Evolutionary conservation across 2,113 vertebrate species (phyloP).

Genomic region (Tyrannus savana): DNA sequence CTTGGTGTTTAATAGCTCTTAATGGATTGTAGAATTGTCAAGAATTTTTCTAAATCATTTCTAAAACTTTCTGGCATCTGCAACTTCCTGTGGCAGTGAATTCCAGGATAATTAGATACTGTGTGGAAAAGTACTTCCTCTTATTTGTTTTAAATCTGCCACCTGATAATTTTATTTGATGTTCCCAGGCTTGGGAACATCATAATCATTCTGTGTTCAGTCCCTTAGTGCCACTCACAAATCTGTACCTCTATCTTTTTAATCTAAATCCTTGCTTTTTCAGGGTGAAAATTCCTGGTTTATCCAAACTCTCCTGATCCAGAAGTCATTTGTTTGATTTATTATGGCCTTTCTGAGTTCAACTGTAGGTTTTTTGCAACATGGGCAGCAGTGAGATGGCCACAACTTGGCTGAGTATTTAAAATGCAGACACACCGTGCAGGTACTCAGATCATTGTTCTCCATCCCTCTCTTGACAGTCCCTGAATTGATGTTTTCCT

Average conservation of each 20-base stretch:
- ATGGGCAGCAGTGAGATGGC: background rate
- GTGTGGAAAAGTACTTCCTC: background rate
- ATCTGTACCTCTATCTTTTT: background rate
- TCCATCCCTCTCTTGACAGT: background rate
- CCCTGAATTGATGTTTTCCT: background rate
- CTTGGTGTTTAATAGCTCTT: background rate
- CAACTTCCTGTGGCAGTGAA: background rate
- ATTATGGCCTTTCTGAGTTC: background rate
- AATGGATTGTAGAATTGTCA: background rate
- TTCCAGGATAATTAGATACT: background rate
- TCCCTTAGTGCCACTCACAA: background rate
- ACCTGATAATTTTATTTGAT: conserved; percentile 4
- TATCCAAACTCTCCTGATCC: background rate
- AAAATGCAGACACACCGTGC: fast-evolving
- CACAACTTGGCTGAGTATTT: background rate
- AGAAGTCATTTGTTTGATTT: background rate
- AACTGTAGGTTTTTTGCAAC: background rate
- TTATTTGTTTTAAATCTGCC: conserved; percentile 14
- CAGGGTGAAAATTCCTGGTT: background rate
- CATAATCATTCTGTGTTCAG: background rate
- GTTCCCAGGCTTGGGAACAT: background rate
- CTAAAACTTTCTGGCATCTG: background rate
- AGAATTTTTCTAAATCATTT: background rate
- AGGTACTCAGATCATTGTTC: background rate
- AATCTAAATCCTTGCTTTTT: background rate